Evolutionary conservation across 2,113 vertebrate genomes (phyloP).

Genomic region (Phalacrocorax pelagicus): DNA sequence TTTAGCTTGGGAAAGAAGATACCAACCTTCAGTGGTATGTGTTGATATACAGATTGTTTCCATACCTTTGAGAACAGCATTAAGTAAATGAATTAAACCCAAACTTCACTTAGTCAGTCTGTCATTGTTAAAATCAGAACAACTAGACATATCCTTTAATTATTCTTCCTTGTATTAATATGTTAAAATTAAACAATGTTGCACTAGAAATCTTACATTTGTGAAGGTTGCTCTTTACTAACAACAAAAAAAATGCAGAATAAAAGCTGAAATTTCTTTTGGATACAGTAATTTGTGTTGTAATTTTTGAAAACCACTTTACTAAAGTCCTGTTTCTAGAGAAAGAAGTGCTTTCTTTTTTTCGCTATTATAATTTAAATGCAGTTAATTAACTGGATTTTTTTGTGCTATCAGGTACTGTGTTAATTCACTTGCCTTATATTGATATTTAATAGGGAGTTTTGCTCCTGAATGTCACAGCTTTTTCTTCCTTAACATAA

Average conservation of each 20-base stretch:
- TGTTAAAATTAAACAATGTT: background rate
- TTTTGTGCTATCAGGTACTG: background rate
- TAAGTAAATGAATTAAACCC: background rate
- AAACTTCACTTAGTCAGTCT: background rate
- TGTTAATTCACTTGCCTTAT: background rate
- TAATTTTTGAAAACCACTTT: background rate
- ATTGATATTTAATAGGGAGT: background rate
- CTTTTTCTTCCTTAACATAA: background rate
- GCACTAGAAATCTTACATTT: background rate
- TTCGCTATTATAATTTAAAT: background rate
- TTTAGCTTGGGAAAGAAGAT: background rate
- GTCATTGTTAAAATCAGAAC: background rate
- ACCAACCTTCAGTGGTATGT: background rate
- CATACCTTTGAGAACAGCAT: background rate
- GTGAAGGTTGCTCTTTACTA: background rate
- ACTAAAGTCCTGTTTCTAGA: background rate
- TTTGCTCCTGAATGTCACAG: background rate
- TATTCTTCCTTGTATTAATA: background rate
- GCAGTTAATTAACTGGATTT: background rate
- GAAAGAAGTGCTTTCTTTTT: background rate
- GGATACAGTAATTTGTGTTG: background rate
- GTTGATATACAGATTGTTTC: background rate
- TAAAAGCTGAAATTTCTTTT: background rate
- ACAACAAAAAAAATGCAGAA: background rate
- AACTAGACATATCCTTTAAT: background rate